Percentiles rank a stretch among this genome's conserved stretches.
Evolutionary conservation across 2,797 vertebrate genomes (phyloP).

Genomic region (Anguilla pacifica): DNA sequence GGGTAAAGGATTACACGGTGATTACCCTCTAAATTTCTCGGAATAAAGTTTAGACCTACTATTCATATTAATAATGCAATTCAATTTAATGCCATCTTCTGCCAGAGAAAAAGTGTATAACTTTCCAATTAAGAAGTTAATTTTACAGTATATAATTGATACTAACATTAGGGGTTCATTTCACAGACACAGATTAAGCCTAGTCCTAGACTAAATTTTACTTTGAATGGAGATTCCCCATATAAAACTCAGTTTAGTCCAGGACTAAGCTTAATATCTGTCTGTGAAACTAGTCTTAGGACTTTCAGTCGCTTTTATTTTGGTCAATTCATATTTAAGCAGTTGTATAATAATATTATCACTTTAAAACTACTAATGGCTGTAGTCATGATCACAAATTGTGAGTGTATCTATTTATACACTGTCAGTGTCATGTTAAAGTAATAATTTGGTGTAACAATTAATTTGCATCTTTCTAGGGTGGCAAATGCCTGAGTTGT

Average conservation of each 20-base stretch:
- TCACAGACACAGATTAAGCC: no score
- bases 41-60: not conserved
- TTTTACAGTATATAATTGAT: not conserved
- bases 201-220: no score
- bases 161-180: no score
- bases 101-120: not conserved
- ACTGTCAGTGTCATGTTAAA: not conserved
- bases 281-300: not conserved
- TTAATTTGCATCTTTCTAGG: not conserved
- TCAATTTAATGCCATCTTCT: not conserved
- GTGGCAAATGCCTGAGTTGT: not conserved
- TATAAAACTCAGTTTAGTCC: no score
- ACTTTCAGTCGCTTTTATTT: not conserved
- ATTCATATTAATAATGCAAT: not conserved
- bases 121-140: not conserved
- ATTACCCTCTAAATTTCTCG: not conserved
- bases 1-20: not conserved
- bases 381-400: not conserved
- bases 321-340: not conserved
- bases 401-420: constrained; percentile 4
- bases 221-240: no score
- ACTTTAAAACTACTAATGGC: not conserved
- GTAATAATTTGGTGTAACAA: not conserved
- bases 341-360: not conserved
- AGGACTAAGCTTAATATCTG: no score